phyloP scores from a whole-genome alignment of 92 coral and sea anemone genomes.

The Scolanthus callimorphus region DNA sequence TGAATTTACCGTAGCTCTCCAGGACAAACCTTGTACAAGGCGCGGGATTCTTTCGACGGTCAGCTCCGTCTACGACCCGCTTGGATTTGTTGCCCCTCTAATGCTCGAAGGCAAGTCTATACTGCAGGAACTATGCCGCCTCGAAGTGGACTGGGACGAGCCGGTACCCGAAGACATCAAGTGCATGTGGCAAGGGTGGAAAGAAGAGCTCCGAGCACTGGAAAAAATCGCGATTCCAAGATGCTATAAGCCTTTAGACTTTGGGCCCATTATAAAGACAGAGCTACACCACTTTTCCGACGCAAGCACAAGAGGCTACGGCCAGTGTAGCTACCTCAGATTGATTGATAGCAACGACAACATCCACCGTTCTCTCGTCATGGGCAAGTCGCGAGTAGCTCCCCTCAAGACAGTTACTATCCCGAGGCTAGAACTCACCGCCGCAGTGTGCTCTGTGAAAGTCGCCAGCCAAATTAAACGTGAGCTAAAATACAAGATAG shows the following conservation, averaged over 20 bases:
- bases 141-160: constrained; percentile 16
- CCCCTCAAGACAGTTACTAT: constrained; percentile 34
- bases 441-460: constrained; percentile 24
- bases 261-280: constrained; percentile 17
- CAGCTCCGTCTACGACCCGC: constrained; percentile 11
- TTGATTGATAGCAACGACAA: constrained; percentile 12
- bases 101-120: constrained; percentile 24
- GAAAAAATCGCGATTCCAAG: constrained; percentile 16
- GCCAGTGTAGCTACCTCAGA: constrained; percentile 47
- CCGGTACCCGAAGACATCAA: constrained; percentile 6
- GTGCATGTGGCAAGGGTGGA: constrained; percentile 22
- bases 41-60: constrained; percentile 2
- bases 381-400: constrained; percentile 33
- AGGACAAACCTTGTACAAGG: constrained; percentile 11
- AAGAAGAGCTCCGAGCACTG: constrained; percentile 6
- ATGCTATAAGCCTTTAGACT: constrained; percentile 35
- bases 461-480: constrained; percentile 15
- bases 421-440: constrained; percentile 41
- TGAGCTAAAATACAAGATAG: constrained; percentile 5
- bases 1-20: background rate
- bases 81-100: constrained; percentile 33
- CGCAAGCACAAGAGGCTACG: constrained; percentile 38
- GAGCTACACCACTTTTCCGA: constrained; percentile 46
- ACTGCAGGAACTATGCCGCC: constrained; percentile 22
- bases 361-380: constrained; percentile 37